Conservation (phyloP, 2,797 vertebrate species). For the Psittacula echo region DNA sequence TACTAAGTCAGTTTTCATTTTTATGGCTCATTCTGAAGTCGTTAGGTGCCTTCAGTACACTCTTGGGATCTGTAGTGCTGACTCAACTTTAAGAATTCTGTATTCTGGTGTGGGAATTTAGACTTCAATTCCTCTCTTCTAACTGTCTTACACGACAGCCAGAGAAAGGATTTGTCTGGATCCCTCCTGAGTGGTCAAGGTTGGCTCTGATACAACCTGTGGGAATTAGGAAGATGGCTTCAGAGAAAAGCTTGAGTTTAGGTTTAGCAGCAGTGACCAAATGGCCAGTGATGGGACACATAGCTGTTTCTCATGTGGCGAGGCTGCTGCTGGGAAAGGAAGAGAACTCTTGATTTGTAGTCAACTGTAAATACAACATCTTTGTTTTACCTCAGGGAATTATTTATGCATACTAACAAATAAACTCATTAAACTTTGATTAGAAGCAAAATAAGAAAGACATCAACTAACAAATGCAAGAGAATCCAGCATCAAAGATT, state of each 20-base stretch:
- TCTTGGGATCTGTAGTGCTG: not conserved
- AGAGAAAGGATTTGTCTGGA: not conserved
- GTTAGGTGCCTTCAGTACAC: not conserved
- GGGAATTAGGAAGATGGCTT: not conserved
- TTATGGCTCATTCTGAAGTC: not conserved
- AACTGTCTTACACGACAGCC: not conserved
- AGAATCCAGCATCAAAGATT: not conserved
- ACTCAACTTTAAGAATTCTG: not conserved
- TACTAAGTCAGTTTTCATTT: not conserved
- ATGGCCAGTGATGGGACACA: not conserved
- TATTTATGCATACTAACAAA: not conserved
- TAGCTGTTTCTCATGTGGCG: not conserved
- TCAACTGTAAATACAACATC: not conserved
- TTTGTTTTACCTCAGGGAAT: not conserved
- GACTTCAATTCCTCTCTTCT: not conserved
- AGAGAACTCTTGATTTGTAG: not conserved
- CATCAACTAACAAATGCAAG: not conserved
- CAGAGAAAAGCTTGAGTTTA: not conserved
- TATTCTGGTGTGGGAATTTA: not conserved
- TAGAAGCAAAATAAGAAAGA: not conserved
- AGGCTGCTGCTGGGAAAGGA: not conserved
- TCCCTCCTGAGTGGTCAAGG: not conserved
- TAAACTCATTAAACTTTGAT: not conserved
- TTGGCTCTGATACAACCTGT: not conserved
- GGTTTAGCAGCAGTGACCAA: not conserved